Evolutionary conservation across 2,113 vertebrate species (phyloP).

Genomic region (Muntiacus reevesi): DNA sequence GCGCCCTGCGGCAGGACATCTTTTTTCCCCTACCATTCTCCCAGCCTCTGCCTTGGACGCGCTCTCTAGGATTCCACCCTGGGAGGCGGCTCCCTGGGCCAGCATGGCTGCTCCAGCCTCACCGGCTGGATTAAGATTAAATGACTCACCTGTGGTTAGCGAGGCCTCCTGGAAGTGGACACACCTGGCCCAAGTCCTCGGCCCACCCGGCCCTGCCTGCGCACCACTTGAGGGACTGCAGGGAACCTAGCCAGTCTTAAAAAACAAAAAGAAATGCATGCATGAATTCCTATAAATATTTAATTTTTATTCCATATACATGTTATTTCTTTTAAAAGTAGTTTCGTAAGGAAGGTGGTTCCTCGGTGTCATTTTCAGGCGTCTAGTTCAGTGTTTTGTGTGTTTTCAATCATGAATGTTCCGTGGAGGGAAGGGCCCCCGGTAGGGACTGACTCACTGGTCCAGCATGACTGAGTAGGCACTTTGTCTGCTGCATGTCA

Average conservation of each 20-base stretch:
- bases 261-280: not conserved
- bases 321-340: not conserved
- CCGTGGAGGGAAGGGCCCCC: too few species aligned
- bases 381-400: not conserved
- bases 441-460: not conserved
- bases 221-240: too few species aligned
- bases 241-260: not conserved
- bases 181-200: not conserved
- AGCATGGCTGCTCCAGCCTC: not conserved
- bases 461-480: accelerated
- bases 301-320: not conserved
- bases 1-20: not conserved
- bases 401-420: not conserved
- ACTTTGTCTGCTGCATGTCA: not conserved
- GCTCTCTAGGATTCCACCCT: slow-evolving; percentile 52
- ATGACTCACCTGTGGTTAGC: slow-evolving; percentile 54
- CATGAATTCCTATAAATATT: not conserved
- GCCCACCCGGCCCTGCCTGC: not conserved
- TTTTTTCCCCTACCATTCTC: not conserved
- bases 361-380: not conserved
- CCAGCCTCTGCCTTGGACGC: accelerated
- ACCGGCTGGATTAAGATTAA: not conserved
- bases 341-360: not conserved
- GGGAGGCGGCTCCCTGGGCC: not conserved
- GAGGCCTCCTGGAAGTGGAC: not conserved